phyloP scores from a whole-genome alignment of 1,140 invertebrate species.

The Drosophila varians region DNA sequence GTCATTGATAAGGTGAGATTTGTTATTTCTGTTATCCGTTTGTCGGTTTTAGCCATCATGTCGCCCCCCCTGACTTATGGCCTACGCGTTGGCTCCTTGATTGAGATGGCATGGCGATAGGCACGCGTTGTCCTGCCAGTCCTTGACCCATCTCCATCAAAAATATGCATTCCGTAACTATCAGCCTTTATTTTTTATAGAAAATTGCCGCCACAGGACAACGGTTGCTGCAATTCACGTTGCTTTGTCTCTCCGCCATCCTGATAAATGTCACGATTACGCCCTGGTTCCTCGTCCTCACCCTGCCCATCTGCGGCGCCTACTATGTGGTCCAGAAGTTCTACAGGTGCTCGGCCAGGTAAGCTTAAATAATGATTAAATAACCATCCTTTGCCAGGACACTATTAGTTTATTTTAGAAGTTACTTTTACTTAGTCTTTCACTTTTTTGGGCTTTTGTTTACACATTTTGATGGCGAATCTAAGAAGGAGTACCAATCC shows the following conservation, averaged over 20 bases:
- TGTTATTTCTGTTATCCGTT: conserved; percentile 55
- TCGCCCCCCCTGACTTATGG: too few species aligned
- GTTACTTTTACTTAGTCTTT: not conserved
- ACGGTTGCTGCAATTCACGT: conserved; percentile 88
- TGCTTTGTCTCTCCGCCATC: conserved; percentile 89
- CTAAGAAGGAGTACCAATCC: not conserved
- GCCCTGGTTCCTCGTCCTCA: conserved; percentile 89
- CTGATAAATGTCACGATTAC: conserved; percentile 89
- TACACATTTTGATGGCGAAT: not conserved
- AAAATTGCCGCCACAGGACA: conserved; percentile 91
- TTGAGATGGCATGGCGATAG: conserved; percentile 58
- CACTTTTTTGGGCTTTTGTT: not conserved
- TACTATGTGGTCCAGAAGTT: conserved; percentile 89
- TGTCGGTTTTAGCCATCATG: conserved; percentile 20
- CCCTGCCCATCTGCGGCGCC: conserved; percentile 87
- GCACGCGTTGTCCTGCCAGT: conserved; percentile 45
- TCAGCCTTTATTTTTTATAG: conserved; percentile 83
- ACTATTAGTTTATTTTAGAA: too few species aligned
- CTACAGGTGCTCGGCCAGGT: conserved; percentile 89
- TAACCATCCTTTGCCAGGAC: too few species aligned
- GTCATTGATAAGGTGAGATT: conserved; percentile 90
- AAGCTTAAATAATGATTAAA: conserved; percentile 39
- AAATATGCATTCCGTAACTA: conserved; percentile 8
- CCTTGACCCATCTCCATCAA: not conserved
- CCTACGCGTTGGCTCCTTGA: conserved; percentile 15